phyloP scores from a whole-genome alignment of 2,888 invertebrate species.

The Caenorhabditis sp. region DNA sequence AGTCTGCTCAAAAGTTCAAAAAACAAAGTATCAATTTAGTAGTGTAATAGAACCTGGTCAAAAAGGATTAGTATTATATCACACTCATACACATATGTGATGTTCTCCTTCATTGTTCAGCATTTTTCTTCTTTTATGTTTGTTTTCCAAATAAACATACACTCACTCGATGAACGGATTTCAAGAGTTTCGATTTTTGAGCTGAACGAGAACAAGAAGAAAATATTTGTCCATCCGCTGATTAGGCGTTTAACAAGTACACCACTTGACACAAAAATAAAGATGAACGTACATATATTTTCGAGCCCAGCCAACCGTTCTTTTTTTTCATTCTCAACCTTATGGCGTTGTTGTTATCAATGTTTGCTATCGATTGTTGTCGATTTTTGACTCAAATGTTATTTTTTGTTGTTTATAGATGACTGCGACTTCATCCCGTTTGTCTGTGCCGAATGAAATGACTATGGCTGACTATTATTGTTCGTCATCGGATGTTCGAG shows the following conservation, averaged over 20 bases:
- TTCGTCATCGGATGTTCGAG: constrained; percentile 20
- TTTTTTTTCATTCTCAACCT: background rate
- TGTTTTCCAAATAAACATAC: constrained; percentile 1
- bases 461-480: constrained; percentile 27
- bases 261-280: background rate
- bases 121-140: background rate
- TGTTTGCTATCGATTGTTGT: background rate
- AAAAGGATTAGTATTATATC: background rate
- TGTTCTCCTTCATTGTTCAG: background rate
- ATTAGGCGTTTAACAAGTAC: background rate
- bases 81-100: background rate
- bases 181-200: background rate
- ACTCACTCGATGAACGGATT: background rate
- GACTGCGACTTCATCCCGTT: constrained; percentile 27
- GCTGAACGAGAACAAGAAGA: background rate
- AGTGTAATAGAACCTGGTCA: background rate
- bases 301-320: background rate
- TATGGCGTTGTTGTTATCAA: background rate
- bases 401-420: constrained; percentile 37
- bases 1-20: no score
- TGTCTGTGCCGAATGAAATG: constrained; percentile 40
- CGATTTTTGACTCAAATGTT: background rate
- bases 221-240: background rate
- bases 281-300: background rate
- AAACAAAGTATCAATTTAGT: background rate